phyloP scores from a whole-genome alignment of 2,113 vertebrate genomes.

The Clarias magur region DNA sequence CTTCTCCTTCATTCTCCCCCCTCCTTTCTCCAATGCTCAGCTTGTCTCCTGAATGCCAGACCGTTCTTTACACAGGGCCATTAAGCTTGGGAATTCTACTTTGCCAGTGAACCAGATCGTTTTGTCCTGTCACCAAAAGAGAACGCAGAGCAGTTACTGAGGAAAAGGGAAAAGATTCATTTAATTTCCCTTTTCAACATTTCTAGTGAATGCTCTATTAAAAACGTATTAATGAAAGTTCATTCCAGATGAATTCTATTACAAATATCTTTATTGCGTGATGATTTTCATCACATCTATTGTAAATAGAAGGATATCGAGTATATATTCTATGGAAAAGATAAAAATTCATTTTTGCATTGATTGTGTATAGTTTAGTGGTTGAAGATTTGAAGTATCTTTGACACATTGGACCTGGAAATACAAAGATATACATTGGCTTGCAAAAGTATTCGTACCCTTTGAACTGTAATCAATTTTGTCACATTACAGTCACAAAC shows the following conservation, averaged over 20 bases:
- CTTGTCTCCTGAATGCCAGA: constrained; percentile 52
- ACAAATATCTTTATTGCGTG: background rate
- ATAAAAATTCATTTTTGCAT: background rate
- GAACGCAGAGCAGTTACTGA: background rate
- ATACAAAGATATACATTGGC: constrained; percentile 12
- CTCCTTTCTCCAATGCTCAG: constrained; percentile 28
- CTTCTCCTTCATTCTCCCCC: constrained; percentile 35
- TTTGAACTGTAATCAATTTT: too few relatives aligned
- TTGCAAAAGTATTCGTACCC: too few relatives aligned
- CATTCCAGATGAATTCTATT: background rate
- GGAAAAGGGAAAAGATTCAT: background rate
- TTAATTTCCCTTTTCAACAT: background rate
- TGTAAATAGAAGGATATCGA: background rate
- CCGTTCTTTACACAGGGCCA: constrained; percentile 48
- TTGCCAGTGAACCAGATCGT: constrained; percentile 51
- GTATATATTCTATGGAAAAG: too few relatives aligned
- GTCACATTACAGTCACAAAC: too few relatives aligned
- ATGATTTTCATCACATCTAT: background rate
- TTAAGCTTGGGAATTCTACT: constrained; percentile 54
- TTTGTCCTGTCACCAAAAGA: constrained; percentile 42
- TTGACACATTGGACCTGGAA: too few relatives aligned
- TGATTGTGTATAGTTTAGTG: background rate
- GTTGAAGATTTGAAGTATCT: background rate
- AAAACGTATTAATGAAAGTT: background rate
- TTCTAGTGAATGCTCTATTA: background rate